Evolutionary conservation across 2,113 vertebrate species (phyloP), one percentile per base, ranked within the genome.

Genomic region (Zingel zingel): DNA sequence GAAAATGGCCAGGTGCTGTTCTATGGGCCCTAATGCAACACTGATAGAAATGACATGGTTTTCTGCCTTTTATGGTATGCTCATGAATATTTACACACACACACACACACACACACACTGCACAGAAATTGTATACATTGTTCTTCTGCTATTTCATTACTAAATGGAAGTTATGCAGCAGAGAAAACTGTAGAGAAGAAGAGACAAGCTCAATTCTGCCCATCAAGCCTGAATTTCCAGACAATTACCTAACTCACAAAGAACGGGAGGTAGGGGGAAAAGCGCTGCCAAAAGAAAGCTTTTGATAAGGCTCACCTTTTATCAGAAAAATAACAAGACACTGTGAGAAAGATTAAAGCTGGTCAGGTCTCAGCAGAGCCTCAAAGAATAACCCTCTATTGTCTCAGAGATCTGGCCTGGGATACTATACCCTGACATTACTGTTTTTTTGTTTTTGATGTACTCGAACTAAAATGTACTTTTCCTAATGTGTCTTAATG

Each of bases 171-270:
- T 89, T 85, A 88, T 73, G 87, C 79, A 81, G 70, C 59, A 33
- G 43, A 61, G 25, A 83, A 59, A 36, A 61, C 47, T 39, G 36
- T 54, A 71, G 27, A 27, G 27, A 39, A 74, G 50, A 27, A 18
- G 48, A 83, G 82, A 85, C 89, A 83, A 50, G 91, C 83, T 90
- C 45, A 68, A 79, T 11, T 90, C 83, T 82, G 84, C 88, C 77
- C 79, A 69, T 84, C 78, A 80, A 61, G 88, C 74, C 83, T 23
- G 69, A 82, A 90, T 86, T 85, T 88, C 74, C 75, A 53, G 75
- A 81, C 1, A 45, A 67, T 87, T 75, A 91, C 83, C 77, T 84
- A 62, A 89, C 67, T 7, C 53, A 3, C 30, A 63, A 79, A 66
- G 88, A 86, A 86, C 1, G 75, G 64, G 70, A 53, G 39, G 43